phyloP scores from a whole-genome alignment of 2,113 vertebrate species.

The Datnioides undecimradiatus region DNA sequence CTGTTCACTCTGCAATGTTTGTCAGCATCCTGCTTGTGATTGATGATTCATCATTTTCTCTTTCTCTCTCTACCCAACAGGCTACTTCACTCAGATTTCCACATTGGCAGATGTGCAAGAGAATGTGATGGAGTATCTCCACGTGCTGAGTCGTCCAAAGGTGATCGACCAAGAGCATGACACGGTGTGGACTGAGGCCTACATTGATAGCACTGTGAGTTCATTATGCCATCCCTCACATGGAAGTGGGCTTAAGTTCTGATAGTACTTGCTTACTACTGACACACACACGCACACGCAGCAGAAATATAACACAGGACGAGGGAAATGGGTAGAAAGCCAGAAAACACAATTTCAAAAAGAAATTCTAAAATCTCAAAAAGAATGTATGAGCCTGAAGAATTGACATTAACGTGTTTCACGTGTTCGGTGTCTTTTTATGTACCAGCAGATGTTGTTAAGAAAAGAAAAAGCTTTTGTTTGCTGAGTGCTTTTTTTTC shows the following conservation, averaged over 20 bases:
- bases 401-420: too few relatives aligned
- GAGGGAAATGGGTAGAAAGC: too few relatives aligned
- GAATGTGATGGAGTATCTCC: slow-evolving; percentile 99
- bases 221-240: background rate
- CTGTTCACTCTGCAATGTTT: background rate
- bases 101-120: slow-evolving; percentile 98
- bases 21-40: background rate
- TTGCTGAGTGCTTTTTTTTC: too few relatives aligned
- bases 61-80: slow-evolving; percentile 76
- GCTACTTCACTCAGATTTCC: slow-evolving; percentile 98
- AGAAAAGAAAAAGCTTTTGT: too few relatives aligned
- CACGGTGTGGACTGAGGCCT: slow-evolving; percentile 97
- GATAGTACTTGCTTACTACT: background rate
- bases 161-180: slow-evolving; percentile 98
- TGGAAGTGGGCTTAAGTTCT: slow-evolving; percentile 7
- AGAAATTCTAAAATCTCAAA: too few relatives aligned
- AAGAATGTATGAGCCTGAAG: too few relatives aligned
- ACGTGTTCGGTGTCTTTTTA: too few relatives aligned
- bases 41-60: slow-evolving; percentile 4
- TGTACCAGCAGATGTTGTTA: too few relatives aligned
- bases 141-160: slow-evolving; percentile 97
- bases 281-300: too few relatives aligned
- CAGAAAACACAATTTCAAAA: too few relatives aligned
- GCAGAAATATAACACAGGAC: too few relatives aligned
- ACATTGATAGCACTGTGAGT: slow-evolving; percentile 98